Evolutionary conservation across 2,888 invertebrate genomes (phyloP).

Genomic region (Oligia latruncula): DNA sequence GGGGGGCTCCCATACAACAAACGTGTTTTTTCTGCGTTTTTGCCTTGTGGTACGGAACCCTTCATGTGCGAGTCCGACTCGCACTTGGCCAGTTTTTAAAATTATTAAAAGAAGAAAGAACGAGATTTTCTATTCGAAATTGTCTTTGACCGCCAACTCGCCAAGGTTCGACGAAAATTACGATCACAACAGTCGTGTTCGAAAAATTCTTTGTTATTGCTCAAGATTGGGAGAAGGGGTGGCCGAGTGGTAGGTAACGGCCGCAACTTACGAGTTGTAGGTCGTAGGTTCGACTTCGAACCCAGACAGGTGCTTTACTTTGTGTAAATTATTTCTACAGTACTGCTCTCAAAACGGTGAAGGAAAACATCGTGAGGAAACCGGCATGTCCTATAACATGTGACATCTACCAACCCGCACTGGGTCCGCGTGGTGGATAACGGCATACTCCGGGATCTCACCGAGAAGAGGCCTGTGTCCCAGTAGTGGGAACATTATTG

Average conservation of each 20-base stretch:
- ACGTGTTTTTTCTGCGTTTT: no score
- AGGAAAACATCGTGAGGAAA: neutral
- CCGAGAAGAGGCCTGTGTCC: neutral
- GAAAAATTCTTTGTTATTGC: neutral
- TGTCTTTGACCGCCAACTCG: neutral
- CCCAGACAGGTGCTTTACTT: neutral
- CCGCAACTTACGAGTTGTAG: neutral
- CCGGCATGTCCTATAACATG: neutral
- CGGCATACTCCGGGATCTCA: neutral
- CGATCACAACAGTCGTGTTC: neutral
- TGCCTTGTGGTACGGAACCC: no score
- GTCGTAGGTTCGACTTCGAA: neutral
- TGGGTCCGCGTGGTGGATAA: neutral
- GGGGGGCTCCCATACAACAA: no score
- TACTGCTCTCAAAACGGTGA: neutral
- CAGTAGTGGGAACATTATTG: neutral
- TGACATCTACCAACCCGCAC: neutral
- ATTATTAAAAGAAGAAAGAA: neutral
- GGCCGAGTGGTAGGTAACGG: neutral
- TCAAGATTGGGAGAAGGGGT: neutral
- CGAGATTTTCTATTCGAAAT: neutral
- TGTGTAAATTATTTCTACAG: neutral
- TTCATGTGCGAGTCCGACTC: no score
- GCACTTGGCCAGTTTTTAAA: neutral
- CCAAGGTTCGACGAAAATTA: slow-evolving; percentile 16